Conservation (phyloP, 37 sponge, comb jelly and placozoan species). For the Geodia barretti region DNA sequence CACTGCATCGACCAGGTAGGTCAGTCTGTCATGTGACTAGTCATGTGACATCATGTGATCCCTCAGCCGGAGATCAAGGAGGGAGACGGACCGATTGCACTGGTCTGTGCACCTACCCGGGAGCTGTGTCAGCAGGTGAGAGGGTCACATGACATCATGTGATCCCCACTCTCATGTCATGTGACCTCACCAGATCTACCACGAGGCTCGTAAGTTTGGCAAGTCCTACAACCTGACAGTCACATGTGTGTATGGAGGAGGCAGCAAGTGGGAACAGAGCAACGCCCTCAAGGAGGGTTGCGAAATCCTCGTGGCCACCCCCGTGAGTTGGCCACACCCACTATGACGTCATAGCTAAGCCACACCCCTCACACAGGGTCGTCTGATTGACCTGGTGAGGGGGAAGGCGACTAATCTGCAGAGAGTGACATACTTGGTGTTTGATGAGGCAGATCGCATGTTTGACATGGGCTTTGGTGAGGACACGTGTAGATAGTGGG, state of each 20-base stretch:
- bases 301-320: slow-evolving; percentile 96
- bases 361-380: slow-evolving; percentile 51
- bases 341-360: neutral
- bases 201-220: slow-evolving; percentile 86
- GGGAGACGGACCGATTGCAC: slow-evolving; percentile 96
- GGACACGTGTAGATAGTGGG: slow-evolving; percentile 2
- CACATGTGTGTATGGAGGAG: slow-evolving; percentile 92
- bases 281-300: slow-evolving; percentile 90
- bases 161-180: neutral
- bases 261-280: slow-evolving; percentile 92
- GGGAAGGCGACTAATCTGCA: slow-evolving; percentile 79
- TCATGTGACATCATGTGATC: slow-evolving; percentile 1
- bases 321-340: slow-evolving; percentile 57
- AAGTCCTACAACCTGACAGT: slow-evolving; percentile 83
- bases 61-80: slow-evolving; percentile 82
- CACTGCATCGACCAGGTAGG: slow-evolving; percentile 91
- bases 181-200: slow-evolving; percentile 74
- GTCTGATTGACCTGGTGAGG: slow-evolving; percentile 95
- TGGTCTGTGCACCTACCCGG: slow-evolving; percentile 95
- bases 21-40: neutral
- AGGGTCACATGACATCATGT: neutral
- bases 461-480: slow-evolving; percentile 98
- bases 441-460: slow-evolving; percentile 99
- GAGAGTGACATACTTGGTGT: slow-evolving; percentile 92
- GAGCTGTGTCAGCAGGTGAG: slow-evolving; percentile 97